Conservation (phyloP, 2,113 vertebrate genomes). For the Haemorhous mexicanus region DNA sequence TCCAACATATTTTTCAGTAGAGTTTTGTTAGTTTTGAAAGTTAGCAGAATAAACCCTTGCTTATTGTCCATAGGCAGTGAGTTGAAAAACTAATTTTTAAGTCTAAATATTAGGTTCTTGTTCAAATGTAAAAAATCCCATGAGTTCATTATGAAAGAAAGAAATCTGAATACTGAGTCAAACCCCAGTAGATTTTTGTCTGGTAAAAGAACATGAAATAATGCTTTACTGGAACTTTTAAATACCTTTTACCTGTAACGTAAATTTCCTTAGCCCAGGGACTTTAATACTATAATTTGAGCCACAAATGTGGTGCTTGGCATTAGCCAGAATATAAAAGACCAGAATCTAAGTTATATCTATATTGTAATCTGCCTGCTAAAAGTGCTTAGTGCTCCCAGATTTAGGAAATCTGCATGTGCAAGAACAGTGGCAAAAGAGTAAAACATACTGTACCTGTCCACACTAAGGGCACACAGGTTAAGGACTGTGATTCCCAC, state of each 20-base stretch:
- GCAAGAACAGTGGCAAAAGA: not conserved
- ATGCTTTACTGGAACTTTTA: not conserved
- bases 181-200: not conserved
- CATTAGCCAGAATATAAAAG: not conserved
- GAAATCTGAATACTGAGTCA: not conserved
- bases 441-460: slow-evolving; percentile 82
- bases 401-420: not conserved
- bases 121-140: not conserved
- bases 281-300: not conserved
- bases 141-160: not conserved
- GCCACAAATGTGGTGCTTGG: not conserved
- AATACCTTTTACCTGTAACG: not conserved
- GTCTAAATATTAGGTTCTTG: not conserved
- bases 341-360: not conserved
- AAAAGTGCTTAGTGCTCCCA: not conserved
- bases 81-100: not conserved
- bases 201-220: not conserved
- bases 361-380: not conserved
- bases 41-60: not conserved
- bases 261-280: not conserved
- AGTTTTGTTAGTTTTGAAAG: not conserved
- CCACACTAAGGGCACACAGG: slow-evolving; percentile 94
- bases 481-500: slow-evolving; percentile 98
- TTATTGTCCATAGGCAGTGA: not conserved
- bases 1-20: not conserved